phyloP scores from a whole-genome alignment of 2,113 vertebrate genomes.

The Gambusia holbrooki region DNA sequence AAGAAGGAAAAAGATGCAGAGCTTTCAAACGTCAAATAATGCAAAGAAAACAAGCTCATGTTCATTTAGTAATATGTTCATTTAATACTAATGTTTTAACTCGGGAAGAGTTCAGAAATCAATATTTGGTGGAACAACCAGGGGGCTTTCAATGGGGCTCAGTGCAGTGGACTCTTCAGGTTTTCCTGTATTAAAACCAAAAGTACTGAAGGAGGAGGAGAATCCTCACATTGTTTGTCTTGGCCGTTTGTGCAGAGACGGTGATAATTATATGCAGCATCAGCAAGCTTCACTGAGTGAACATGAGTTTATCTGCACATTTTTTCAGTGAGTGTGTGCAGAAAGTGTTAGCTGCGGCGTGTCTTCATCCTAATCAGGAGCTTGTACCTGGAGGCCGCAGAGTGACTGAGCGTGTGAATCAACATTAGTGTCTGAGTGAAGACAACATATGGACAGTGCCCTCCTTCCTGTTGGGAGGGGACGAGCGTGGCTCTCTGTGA shows the following conservation, averaged over 20 bases:
- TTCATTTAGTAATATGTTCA: too few relatives aligned
- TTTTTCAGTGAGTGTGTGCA: not conserved
- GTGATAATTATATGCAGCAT: not conserved
- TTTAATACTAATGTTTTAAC: too few relatives aligned
- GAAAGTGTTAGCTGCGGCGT: not conserved
- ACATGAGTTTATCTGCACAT: not conserved
- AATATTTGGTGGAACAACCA: too few relatives aligned
- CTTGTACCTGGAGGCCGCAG: conserved; percentile 39
- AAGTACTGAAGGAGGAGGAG: too few relatives aligned
- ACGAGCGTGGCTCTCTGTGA: conserved; percentile 75
- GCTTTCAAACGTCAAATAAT: too few relatives aligned
- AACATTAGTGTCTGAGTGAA: conserved; percentile 64
- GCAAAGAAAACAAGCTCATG: too few relatives aligned
- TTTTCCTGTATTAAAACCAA: too few relatives aligned
- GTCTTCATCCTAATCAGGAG: not conserved
- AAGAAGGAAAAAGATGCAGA: too few relatives aligned
- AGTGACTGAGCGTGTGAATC: conserved; percentile 42
- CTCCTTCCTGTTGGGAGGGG: conserved; percentile 81
- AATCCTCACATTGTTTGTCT: not conserved
- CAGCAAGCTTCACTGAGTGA: not conserved
- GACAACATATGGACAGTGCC: conserved; percentile 83
- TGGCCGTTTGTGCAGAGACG: not conserved
- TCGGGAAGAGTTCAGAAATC: too few relatives aligned
- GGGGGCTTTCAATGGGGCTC: too few relatives aligned
- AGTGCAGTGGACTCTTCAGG: too few relatives aligned